These are phyloP conservation scores for Drosophila murphyi DNA, from an alignment of 1,140 invertebrate species.

Conservation along the genomic window DNA sequence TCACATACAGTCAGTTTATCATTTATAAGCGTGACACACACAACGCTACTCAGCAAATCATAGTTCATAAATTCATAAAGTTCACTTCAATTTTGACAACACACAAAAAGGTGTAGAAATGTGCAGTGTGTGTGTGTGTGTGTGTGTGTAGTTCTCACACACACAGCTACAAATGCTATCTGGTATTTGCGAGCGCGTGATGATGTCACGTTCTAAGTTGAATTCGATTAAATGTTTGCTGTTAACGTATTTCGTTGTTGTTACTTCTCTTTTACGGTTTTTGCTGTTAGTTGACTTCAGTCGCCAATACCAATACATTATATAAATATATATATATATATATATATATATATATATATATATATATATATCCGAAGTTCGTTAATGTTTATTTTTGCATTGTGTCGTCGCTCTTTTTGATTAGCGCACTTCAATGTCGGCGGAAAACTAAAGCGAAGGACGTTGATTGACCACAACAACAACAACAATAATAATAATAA, in stretches of 20 bases:
- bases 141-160: conserved; percentile 35
- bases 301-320: conserved; percentile 12
- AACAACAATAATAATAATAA: conserved; percentile 17
- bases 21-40: not conserved
- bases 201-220: conserved; percentile 83
- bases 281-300: conserved; percentile 47
- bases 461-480: conserved; percentile 47
- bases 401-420: conserved; percentile 65
- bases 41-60: conserved; percentile 27
- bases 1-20: conserved; percentile 19
- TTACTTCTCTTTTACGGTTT: conserved; percentile 5
- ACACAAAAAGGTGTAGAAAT: conserved; percentile 25
- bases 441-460: conserved; percentile 35
- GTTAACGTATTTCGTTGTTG: conserved; percentile 57
- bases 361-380: conserved; percentile 60
- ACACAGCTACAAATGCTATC: conserved; percentile 58
- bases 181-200: conserved; percentile 68
- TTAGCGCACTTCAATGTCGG: conserved; percentile 66
- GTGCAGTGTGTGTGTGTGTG: conserved; percentile 1
- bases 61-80: conserved; percentile 48
- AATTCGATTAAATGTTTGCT: conserved; percentile 77
- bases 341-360: conserved; percentile 14
- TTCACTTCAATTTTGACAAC: conserved; percentile 51
- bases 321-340: conserved; percentile 7
- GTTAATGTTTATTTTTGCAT: conserved; percentile 82